Percentiles rank a stretch among this genome's conserved stretches.
Conservation (phyloP, 1,140 invertebrate genomes). For the Drosophila busckii region DNA sequence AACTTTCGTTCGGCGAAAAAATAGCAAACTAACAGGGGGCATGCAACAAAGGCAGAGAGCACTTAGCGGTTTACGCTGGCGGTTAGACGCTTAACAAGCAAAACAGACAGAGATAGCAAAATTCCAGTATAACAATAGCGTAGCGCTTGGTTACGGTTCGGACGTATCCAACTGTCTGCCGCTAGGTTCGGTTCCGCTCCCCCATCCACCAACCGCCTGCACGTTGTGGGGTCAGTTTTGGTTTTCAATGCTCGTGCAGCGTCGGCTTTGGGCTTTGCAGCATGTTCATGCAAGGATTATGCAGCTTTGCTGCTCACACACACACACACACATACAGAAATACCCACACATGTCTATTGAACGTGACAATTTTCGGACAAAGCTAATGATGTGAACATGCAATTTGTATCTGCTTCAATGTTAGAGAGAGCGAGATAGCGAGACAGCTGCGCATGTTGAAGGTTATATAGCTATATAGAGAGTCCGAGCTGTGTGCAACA, state of each 20-base stretch:
- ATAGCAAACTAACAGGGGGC: slow-evolving; percentile 15
- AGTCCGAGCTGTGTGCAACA: too few species aligned
- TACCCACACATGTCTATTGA: slow-evolving; percentile 56
- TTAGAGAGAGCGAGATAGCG: slow-evolving; percentile 10
- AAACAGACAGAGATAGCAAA: slow-evolving; percentile 18
- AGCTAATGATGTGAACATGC: slow-evolving; percentile 63
- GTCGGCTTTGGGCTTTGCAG: background rate
- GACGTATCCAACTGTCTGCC: background rate
- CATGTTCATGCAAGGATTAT: slow-evolving; percentile 16
- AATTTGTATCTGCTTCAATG: too few species aligned
- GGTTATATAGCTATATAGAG: slow-evolving; percentile 2
- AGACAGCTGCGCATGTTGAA: background rate
- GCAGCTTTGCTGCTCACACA: slow-evolving; percentile 6
- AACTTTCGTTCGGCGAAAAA: slow-evolving; percentile 46
- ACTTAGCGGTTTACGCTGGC: slow-evolving; percentile 61
- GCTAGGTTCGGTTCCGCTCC: background rate
- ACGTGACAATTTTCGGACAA: slow-evolving; percentile 68
- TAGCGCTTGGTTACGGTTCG: slow-evolving; percentile 6
- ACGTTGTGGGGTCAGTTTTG: background rate
- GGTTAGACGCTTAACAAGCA: slow-evolving; percentile 32
- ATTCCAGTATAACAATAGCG: slow-evolving; percentile 4
- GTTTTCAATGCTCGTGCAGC: slow-evolving; percentile 2
- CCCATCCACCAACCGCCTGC: too few species aligned
- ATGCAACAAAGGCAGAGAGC: slow-evolving; percentile 61
- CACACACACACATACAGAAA: slow-evolving; percentile 31